Percentiles rank a stretch among this genome's conserved stretches.
Evolutionary conservation across 2,113 vertebrate genomes (phyloP).

Genomic region (Rhinolophus ferrumequinum): DNA sequence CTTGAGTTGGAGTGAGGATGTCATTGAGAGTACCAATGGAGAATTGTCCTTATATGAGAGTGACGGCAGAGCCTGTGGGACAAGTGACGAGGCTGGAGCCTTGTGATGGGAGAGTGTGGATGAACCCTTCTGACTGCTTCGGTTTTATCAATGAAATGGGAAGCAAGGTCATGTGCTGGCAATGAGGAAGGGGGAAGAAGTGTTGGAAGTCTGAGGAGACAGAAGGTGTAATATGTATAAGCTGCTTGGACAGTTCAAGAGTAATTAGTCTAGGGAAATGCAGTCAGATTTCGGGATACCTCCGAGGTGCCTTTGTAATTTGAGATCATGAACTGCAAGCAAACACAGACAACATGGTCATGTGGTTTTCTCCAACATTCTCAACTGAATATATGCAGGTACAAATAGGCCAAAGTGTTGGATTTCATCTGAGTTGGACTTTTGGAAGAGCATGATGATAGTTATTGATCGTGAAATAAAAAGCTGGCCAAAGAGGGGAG

Average conservation of each 20-base stretch:
- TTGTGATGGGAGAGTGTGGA: neutral
- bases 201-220: neutral
- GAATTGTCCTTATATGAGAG: neutral
- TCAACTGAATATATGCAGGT: neutral
- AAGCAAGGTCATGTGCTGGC: neutral
- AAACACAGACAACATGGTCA: neutral
- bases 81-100: neutral
- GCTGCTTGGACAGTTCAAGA: neutral
- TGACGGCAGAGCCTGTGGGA: neutral
- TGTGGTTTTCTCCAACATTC: neutral
- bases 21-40: rapidly evolving
- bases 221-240: neutral
- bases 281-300: neutral
- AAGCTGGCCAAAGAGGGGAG: neutral
- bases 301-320: too few species aligned
- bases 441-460: neutral
- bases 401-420: neutral
- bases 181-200: neutral
- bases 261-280: neutral
- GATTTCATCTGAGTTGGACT: neutral
- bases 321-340: neutral
- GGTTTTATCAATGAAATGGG: neutral
- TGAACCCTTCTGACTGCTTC: neutral
- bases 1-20: neutral
- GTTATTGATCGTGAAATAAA: neutral